These are phyloP conservation scores for Taeniopygia guttata DNA, from an alignment of 2,797 vertebrate species.

Conservation along the genomic window DNA sequence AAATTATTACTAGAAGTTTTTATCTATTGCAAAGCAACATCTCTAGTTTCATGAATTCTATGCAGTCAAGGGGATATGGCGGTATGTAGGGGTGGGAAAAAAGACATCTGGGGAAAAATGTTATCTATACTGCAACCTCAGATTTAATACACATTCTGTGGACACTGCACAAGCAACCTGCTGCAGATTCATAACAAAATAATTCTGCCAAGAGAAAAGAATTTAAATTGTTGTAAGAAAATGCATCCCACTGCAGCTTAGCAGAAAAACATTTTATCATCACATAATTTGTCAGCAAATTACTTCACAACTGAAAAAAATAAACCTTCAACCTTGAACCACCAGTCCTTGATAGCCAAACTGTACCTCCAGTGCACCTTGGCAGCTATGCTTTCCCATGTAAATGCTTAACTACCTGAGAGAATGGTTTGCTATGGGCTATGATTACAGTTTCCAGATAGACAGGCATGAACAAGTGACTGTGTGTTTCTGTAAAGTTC, in stretches of 20 bases:
- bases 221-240: neutral
- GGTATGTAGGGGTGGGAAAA: neutral
- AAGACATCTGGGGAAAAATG: neutral
- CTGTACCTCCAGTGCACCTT: neutral
- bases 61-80: neutral
- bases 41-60: neutral
- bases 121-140: neutral
- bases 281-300: neutral
- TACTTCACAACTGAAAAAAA: neutral
- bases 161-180: neutral
- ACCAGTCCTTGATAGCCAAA: neutral
- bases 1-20: neutral
- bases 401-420: neutral
- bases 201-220: neutral
- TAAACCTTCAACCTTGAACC: neutral
- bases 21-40: neutral
- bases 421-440: neutral
- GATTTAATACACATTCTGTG: neutral
- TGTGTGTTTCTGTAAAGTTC: neutral
- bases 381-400: neutral
- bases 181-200: neutral
- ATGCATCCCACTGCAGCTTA: neutral
- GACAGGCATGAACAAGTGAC: neutral
- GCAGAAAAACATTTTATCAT: neutral
- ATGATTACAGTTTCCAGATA: neutral